Base-by-base conservation (phyloP, 2,888 invertebrate species). In the Thysanoteuthis rhombus region DNA sequence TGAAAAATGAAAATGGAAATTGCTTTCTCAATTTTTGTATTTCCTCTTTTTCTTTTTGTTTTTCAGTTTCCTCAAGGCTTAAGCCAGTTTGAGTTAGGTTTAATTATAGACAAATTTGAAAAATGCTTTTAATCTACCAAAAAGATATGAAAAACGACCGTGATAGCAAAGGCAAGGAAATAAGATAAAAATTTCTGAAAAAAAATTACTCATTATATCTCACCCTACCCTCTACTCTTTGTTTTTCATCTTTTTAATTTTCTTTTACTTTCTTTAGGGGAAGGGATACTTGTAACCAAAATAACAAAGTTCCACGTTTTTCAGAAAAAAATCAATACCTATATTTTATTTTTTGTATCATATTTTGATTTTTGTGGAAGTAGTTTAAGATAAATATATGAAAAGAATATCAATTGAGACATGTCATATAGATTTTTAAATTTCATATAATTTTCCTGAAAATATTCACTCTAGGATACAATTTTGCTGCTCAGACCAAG, bases 91-190 rank as follows among this genome's bases (percentile, higher is more conserved):
- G 16, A 75, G 4, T 75, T 75, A 16, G 75, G 16, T 75, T n/a
- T 75, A 75, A 75, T 75, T 75, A 75, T n/a, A 75, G 75, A 75
- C 75, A 75, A 75, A 75, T 75, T 75, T n/a, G n/a, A 75, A 75
- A 75, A 75, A 75, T 75, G 75, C 36, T 75, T 75, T 75, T 75
- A 75, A 75, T 75, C 75, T 75, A 75, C 75, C 75, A 75, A 75
- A 75, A 75, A 75, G 75, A 75, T 75, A 75, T 12, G 16, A 36
- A 75, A 75, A 75, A 75, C 2, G 25, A 16, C 16, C n/a, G 19
- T n/a, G 36, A 75, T n/a, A 75, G n/a, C n/a, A 75, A 75, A 16
- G n/a, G 36, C n/a, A 36, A 75, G 36, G 19, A 3, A 75, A 75
- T 25, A 25, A 25, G 6, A 22, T 5, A 52, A 52, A 52, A 52